Base-by-base conservation (phyloP, 2,797 vertebrate genomes). In the Siniperca undulata region DNA sequence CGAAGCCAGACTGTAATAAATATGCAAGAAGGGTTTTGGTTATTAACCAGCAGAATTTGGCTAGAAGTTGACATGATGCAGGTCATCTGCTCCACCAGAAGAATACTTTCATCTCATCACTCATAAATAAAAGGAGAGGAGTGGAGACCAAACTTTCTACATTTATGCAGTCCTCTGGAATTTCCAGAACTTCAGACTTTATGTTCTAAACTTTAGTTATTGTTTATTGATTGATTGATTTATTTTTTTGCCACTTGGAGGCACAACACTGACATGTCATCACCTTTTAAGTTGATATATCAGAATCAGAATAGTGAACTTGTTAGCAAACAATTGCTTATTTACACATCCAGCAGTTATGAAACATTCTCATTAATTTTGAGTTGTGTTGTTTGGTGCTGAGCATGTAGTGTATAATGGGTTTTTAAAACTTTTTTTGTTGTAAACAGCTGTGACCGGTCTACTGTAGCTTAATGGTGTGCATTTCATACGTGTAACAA, bases 41-140 rank as follows among this genome's bases (percentile, higher is more conserved):
- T 77, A 76, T 72, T 59, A 61, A 81, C 24, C 73, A 62, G 61
- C 16, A 42, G 64, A 58, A 60, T 81, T 42, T 53, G 74, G 38
- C 19, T n/a, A 0, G n/a, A 59, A 34, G 53, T 34, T 74, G n/a
- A 67, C 59, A 36, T 8, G 71, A 70, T 61, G 3, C 50, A 58
- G 44, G 44, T 69, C 30, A 66, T 46, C 50, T 62, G 61, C 36
- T 73, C 64, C 72, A 76, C 53, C 55, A 80, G 42, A 44, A 38
- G 22, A 67, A 69, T 44, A 16, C 48, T 2, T n/a, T 56, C 44
- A 13, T 61, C 20, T 48, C 65, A 58, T 62, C 56, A 34, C 10
- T 44, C 0, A 19, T n/a, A 40, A 60, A 9, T 30, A 46, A 58
- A 55, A 53, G 6, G 16, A 55, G 14, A 61, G 0, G 46, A 46